Evolutionary conservation across 2,888 invertebrate species (phyloP).

Genomic region (Notodonta dromedarius): DNA sequence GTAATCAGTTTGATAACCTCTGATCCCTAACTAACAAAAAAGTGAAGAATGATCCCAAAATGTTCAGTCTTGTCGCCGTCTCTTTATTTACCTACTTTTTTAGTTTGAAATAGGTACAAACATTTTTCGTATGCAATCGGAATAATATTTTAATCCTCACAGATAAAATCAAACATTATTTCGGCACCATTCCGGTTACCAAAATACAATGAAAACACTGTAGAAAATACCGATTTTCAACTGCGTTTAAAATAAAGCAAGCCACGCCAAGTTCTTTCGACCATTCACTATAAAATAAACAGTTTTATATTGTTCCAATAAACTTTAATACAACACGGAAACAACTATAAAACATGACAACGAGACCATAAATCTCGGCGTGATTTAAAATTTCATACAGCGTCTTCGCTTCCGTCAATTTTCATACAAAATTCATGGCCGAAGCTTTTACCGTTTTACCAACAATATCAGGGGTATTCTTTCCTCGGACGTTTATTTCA

Average conservation of each 20-base stretch:
- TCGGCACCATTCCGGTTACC: no score
- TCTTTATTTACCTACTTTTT: no score
- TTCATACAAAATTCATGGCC: conserved; percentile 57
- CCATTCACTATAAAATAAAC: conserved; percentile 28
- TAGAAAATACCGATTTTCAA: no score
- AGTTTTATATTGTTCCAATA: conserved; percentile 43
- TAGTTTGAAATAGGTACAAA: no score
- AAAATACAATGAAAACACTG: no score
- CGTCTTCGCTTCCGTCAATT: conserved; percentile 53
- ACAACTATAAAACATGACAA: conserved; percentile 45
- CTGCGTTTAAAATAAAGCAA: not conserved
- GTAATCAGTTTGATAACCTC: no score
- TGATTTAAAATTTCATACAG: conserved; percentile 55
- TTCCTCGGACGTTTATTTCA: conserved; percentile 31
- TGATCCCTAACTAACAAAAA: no score
- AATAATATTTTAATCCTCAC: no score
- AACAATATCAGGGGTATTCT: conserved; percentile 36
- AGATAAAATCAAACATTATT: no score
- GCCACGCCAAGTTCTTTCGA: conserved; percentile 12
- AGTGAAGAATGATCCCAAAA: no score
- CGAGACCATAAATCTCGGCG: conserved; percentile 45
- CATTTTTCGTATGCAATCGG: no score
- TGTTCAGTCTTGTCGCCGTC: no score
- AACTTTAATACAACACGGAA: conserved; percentile 40
- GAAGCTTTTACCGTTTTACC: conserved; percentile 40